A percentile compares a stretch with the other conserved stretches of the same genome.
These are phyloP conservation scores for Cyprinodon variegatus DNA, from an alignment of 2,113 vertebrate species.

Conservation along the genomic window DNA sequence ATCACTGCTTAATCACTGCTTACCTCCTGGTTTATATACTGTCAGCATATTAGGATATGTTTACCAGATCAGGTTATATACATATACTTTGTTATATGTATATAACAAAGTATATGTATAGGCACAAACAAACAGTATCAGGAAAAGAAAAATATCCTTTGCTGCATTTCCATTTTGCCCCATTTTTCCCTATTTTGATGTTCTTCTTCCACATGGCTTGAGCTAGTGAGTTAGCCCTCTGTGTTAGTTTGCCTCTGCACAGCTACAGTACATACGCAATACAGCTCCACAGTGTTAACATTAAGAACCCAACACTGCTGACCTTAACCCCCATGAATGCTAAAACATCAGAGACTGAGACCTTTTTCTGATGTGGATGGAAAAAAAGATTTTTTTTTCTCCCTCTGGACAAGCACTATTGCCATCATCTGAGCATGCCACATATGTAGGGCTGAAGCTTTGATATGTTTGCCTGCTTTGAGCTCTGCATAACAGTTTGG, in stretches of 20 bases:
- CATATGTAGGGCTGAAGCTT: constrained; percentile 32
- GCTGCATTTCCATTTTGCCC: background rate
- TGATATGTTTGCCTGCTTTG: constrained; percentile 57
- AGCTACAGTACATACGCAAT: background rate
- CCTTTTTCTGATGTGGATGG: constrained; percentile 49
- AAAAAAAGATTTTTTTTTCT: constrained; percentile 40
- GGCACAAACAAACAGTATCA: background rate
- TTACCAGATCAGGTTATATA: too few species aligned
- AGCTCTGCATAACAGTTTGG: constrained; percentile 21
- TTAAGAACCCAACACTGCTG: constrained; percentile 52
- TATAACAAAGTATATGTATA: too few species aligned
- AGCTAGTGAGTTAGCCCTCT: constrained; percentile 24
- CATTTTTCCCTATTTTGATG: background rate
- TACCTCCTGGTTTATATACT: too few species aligned
- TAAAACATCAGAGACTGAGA: constrained; percentile 47
- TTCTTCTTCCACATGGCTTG: background rate
- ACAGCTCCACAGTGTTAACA: constrained; percentile 64
- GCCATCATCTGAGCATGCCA: constrained; percentile 49
- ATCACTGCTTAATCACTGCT: too few species aligned
- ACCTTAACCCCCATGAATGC: constrained; percentile 55
- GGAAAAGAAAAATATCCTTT: background rate
- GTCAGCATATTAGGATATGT: too few species aligned
- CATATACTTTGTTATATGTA: too few species aligned
- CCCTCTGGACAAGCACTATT: constrained; percentile 35
- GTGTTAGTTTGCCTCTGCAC: constrained; percentile 21